phyloP scores from a whole-genome alignment of 2,113 vertebrate species.

The Hyperopisus bebe region DNA sequence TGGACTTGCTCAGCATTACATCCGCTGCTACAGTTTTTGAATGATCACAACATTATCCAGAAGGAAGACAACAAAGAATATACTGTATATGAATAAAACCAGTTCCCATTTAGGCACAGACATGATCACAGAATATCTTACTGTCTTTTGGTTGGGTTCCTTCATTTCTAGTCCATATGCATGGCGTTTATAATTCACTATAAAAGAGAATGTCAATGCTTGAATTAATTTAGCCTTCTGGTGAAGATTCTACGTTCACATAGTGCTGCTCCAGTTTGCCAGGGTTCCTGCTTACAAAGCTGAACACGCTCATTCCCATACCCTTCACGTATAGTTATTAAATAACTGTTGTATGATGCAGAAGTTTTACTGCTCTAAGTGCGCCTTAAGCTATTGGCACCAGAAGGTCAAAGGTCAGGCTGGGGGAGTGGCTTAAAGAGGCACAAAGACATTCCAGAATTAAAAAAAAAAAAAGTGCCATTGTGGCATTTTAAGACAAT shows the following conservation, averaged over 20 bases:
- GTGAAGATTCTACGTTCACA: neutral
- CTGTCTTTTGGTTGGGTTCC: neutral
- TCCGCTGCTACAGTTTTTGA: neutral
- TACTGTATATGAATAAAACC: neutral
- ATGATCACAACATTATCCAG: neutral
- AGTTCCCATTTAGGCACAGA: neutral
- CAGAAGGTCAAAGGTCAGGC: neutral
- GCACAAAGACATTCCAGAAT: neutral
- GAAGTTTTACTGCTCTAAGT: neutral
- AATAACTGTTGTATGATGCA: neutral
- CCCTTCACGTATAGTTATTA: neutral
- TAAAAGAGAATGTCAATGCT: neutral
- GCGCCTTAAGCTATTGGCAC: neutral
- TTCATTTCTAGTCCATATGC: neutral
- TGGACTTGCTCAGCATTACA: neutral
- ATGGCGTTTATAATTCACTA: neutral
- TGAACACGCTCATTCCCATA: neutral
- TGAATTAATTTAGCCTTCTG: neutral
- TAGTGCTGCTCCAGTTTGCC: neutral
- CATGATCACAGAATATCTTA: neutral
- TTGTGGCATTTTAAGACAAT: neutral
- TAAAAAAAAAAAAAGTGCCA: neutral
- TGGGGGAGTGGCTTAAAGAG: neutral
- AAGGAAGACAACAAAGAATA: neutral
- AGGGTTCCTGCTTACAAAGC: neutral